Evolutionary conservation across 2,113 vertebrate genomes (phyloP).

Genomic region (Boleophthalmus pectinirostris): DNA sequence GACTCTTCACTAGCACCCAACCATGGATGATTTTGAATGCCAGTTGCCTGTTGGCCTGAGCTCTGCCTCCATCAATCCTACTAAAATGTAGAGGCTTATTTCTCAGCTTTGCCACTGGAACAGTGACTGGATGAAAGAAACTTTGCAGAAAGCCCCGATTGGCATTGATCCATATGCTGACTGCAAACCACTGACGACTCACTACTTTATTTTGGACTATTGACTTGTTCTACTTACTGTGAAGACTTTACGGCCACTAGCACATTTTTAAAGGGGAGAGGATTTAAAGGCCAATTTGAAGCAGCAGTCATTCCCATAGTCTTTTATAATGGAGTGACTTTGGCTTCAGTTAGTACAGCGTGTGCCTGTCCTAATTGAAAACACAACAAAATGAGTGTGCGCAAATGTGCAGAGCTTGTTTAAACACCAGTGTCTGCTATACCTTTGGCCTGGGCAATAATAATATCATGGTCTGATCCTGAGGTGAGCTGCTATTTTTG

Average conservation of each 20-base stretch:
- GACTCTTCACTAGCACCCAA: slow-evolving; percentile 36
- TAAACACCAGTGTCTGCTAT: slow-evolving; percentile 1
- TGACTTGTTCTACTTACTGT: slow-evolving; percentile 63
- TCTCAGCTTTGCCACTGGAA: slow-evolving; percentile 56
- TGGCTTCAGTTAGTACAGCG: slow-evolving; percentile 51
- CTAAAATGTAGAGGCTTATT: slow-evolving; percentile 55
- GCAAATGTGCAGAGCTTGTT: slow-evolving; percentile 49
- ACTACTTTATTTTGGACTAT: slow-evolving; percentile 55
- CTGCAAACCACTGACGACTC: slow-evolving; percentile 30
- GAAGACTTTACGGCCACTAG: slow-evolving; percentile 67
- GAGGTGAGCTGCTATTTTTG: neutral
- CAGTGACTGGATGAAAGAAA: slow-evolving; percentile 44
- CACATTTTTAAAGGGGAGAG: slow-evolving; percentile 44
- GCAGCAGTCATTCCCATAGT: slow-evolving; percentile 57
- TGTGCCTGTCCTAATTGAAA: slow-evolving; percentile 42
- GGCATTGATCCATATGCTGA: slow-evolving; percentile 57
- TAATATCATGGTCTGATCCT: neutral
- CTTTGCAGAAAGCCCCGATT: slow-evolving; percentile 60
- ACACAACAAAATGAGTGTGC: slow-evolving; percentile 34
- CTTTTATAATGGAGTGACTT: slow-evolving; percentile 58
- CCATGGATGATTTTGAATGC: slow-evolving; percentile 37
- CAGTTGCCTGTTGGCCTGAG: slow-evolving; percentile 25
- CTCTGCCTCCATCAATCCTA: slow-evolving; percentile 39
- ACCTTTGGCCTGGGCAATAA: neutral
- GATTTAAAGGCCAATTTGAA: slow-evolving; percentile 52